phyloP scores from a whole-genome alignment of 1,140 invertebrate genomes.

The Littorina saxatilis region DNA sequence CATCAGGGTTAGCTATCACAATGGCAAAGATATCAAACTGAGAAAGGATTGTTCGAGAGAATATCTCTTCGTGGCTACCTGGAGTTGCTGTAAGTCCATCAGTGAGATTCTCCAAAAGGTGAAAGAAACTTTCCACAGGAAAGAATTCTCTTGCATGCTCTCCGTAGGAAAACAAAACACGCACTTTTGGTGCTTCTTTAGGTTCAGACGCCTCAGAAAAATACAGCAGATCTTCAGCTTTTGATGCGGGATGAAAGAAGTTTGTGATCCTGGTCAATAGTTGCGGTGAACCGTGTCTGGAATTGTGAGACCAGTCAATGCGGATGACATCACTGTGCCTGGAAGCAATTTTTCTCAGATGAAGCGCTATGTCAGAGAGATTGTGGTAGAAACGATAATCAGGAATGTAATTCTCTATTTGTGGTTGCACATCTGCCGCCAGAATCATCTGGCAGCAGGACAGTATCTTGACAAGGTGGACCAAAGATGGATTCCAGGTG shows the following conservation, averaged over 20 bases:
- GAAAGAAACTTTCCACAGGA: slow-evolving; percentile 68
- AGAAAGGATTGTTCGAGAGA: slow-evolving; percentile 52
- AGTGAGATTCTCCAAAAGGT: slow-evolving; percentile 64
- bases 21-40: slow-evolving; percentile 68
- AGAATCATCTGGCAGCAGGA: not conserved
- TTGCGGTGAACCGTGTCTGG: slow-evolving; percentile 57
- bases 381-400: slow-evolving; percentile 71
- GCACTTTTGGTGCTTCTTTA: slow-evolving; percentile 49
- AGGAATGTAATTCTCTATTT: slow-evolving; percentile 66
- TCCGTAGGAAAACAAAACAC: slow-evolving; percentile 70
- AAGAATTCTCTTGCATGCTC: slow-evolving; percentile 74
- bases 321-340: slow-evolving; percentile 58
- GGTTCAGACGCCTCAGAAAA: not conserved
- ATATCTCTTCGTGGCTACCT: slow-evolving; percentile 39
- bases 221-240: not conserved
- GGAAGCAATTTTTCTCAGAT: slow-evolving; percentile 51
- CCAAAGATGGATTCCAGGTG: no score
- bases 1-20: slow-evolving; percentile 71
- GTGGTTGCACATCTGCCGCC: slow-evolving; percentile 63
- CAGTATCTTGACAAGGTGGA: not conserved
- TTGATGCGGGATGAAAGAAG: slow-evolving; percentile 47
- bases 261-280: slow-evolving; percentile 65
- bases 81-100: slow-evolving; percentile 43
- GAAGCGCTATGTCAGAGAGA: slow-evolving; percentile 47
- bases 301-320: slow-evolving; percentile 51